These are phyloP conservation scores for Epizoanthus scotinus DNA, from an alignment of 92 coral and sea anemone genomes.

Conservation along the genomic window DNA sequence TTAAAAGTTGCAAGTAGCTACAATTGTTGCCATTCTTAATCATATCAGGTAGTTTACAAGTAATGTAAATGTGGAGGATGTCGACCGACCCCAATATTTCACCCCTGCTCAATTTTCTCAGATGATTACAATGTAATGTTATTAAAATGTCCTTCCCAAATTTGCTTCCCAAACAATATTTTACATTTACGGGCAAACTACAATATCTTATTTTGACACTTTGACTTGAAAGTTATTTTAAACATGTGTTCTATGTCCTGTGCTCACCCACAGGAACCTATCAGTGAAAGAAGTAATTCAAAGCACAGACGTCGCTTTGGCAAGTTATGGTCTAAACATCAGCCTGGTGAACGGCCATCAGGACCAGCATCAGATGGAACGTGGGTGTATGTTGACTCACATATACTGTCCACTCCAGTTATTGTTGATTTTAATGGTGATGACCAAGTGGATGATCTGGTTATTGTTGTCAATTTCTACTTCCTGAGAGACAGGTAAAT, in stretches of 20 bases:
- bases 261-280: background rate
- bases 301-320: constrained; percentile 12
- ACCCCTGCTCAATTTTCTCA: too few relatives aligned
- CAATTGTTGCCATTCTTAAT: too few relatives aligned
- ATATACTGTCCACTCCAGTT: constrained; percentile 88
- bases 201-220: background rate
- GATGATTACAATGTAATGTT: too few relatives aligned
- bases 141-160: too few relatives aligned
- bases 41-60: too few relatives aligned
- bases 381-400: constrained; percentile 81
- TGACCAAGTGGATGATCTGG: constrained; percentile 81
- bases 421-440: constrained; percentile 86
- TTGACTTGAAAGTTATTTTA: background rate
- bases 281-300: constrained; percentile 3
- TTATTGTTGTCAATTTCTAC: constrained; percentile 84
- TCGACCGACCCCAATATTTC: too few relatives aligned
- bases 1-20: too few relatives aligned
- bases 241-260: too few relatives aligned
- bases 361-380: constrained; percentile 72
- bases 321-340: constrained; percentile 62
- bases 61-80: too few relatives aligned
- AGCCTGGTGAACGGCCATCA: constrained; percentile 61
- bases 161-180: too few relatives aligned
- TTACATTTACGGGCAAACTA: background rate
- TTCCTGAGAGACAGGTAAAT: constrained; percentile 77